Evolutionary conservation across 35 echinoderm and acorn worm genomes (phyloP).

Genomic region (Amphiura filiformis): DNA sequence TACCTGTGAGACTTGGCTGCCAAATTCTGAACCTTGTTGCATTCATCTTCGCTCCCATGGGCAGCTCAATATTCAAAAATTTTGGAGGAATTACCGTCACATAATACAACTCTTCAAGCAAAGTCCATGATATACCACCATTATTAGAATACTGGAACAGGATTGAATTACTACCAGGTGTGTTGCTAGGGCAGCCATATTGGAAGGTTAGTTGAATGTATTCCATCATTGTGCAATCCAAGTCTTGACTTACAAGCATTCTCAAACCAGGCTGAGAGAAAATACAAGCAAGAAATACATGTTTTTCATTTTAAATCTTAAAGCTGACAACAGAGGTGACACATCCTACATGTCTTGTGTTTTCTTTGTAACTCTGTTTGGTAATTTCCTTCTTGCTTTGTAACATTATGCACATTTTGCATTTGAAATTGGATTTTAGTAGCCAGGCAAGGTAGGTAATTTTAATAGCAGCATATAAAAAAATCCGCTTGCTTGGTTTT

Average conservation of each 20-base stretch:
- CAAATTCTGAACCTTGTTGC: slow-evolving; percentile 85
- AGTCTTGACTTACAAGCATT: slow-evolving; percentile 59
- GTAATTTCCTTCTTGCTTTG: not conserved
- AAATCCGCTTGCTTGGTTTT: too few relatives aligned
- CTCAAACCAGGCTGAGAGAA: slow-evolving; percentile 48
- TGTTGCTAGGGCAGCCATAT: slow-evolving; percentile 63
- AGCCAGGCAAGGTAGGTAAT: too few relatives aligned
- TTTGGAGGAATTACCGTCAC: slow-evolving; percentile 26
- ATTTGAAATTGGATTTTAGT: too few relatives aligned
- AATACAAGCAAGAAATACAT: not conserved
- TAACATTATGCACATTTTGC: too few relatives aligned
- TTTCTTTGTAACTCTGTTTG: not conserved
- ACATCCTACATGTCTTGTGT: too few relatives aligned
- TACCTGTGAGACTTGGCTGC: slow-evolving; percentile 71
- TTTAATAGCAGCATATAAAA: too few relatives aligned
- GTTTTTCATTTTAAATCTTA: not conserved
- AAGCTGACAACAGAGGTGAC: too few relatives aligned
- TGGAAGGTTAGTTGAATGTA: slow-evolving; percentile 87
- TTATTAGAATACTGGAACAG: slow-evolving; percentile 74
- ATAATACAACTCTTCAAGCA: slow-evolving; percentile 56
- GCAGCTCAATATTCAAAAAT: slow-evolving; percentile 66
- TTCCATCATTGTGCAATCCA: slow-evolving; percentile 80
- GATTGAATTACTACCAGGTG: not conserved
- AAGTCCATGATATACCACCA: slow-evolving; percentile 85
- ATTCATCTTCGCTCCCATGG: slow-evolving; percentile 51